phyloP scores from a whole-genome alignment of 2,113 vertebrate genomes.

The Struthidea cinerea region DNA sequence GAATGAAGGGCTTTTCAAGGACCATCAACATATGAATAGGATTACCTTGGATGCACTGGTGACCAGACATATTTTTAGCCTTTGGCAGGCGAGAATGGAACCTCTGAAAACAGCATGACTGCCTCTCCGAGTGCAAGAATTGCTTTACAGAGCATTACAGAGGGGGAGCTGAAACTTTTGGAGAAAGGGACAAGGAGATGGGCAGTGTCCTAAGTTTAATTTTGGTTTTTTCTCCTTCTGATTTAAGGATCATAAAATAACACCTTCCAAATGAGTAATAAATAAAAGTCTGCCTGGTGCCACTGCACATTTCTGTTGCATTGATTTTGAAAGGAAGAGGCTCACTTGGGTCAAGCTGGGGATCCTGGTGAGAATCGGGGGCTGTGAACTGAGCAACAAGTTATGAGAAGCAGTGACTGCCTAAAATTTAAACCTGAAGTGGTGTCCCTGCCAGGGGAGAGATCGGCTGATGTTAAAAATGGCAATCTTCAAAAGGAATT shows the following conservation, averaged over 20 bases:
- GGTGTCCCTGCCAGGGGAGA: not conserved
- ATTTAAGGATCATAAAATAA: not conserved
- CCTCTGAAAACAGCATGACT: not conserved
- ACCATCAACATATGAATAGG: constrained; percentile 20
- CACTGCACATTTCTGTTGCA: not conserved
- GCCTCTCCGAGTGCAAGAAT: not conserved
- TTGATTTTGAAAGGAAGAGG: not conserved
- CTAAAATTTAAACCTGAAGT: not conserved
- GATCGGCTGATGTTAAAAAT: not conserved
- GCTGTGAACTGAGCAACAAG: not conserved
- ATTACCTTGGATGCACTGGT: constrained; percentile 44
- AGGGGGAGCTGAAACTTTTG: not conserved
- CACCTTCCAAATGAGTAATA: not conserved
- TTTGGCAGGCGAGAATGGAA: not conserved
- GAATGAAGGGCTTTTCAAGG: constrained; percentile 39
- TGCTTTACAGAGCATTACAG: not conserved
- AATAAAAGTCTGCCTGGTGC: not conserved
- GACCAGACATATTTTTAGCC: constrained; percentile 42
- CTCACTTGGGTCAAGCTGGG: not conserved
- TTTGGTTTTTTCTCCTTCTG: not conserved
- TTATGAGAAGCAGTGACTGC: not conserved
- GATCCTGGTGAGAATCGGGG: not conserved
- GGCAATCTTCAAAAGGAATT: not conserved
- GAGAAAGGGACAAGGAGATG: not conserved
- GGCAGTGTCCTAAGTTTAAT: not conserved